phyloP scores from a whole-genome alignment of 2,797 vertebrate species.

The Hippopotamyrus pictus region DNA sequence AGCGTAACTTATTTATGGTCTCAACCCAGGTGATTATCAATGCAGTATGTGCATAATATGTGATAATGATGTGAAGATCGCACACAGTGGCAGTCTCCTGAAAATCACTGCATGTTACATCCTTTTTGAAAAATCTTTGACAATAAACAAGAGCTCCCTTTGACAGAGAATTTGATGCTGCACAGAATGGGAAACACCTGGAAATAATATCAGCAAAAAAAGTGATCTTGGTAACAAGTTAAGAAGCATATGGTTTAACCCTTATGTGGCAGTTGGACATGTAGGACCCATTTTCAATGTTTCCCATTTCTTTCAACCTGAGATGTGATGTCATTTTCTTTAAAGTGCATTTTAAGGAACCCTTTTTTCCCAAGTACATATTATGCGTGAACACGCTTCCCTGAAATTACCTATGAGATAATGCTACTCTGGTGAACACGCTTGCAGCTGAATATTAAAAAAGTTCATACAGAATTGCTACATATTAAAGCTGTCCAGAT shows the following conservation, averaged over 20 bases:
- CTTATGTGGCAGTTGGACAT: not conserved
- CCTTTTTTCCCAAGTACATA: not conserved
- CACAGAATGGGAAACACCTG: not conserved
- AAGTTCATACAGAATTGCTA: not conserved
- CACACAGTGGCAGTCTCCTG: not conserved
- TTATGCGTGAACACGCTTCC: not conserved
- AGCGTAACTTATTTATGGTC: not conserved
- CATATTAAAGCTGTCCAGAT: not conserved
- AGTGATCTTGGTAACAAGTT: not conserved
- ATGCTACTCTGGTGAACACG: not conserved
- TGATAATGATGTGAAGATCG: not conserved
- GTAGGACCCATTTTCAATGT: not conserved
- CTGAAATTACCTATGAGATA: not conserved
- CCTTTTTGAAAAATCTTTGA: not conserved
- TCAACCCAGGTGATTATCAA: not conserved
- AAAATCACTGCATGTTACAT: not conserved
- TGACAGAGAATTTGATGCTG: not conserved
- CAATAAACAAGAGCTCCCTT: not conserved
- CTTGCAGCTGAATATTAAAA: conserved; percentile 5
- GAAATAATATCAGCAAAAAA: not conserved
- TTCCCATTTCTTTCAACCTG: not conserved
- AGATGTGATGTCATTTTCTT: not conserved
- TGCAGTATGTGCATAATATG: not conserved
- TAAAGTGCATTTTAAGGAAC: not conserved
- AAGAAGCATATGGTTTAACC: not conserved